Conservation (phyloP, 2,113 vertebrate genomes). For the Calonectris borealis region DNA sequence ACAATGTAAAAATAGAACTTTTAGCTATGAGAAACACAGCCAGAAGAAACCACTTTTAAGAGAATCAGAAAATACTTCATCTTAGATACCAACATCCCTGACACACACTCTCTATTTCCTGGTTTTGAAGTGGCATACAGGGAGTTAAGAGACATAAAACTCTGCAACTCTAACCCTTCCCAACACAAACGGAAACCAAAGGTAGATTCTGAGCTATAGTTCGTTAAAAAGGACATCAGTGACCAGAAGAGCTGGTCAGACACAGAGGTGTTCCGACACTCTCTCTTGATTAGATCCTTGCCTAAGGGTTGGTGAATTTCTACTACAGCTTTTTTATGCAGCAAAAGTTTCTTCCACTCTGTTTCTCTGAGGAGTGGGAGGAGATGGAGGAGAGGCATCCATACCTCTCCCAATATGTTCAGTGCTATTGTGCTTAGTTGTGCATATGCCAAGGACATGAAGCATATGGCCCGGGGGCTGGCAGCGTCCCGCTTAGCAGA, state of each 20-base stretch:
- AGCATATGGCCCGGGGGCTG: conserved; percentile 73
- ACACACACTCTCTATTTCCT: neutral
- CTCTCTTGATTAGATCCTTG: conserved; percentile 5
- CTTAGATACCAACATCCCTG: neutral
- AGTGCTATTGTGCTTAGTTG: conserved; percentile 45
- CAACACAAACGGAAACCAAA: neutral
- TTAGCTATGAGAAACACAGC: neutral
- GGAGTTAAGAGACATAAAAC: neutral
- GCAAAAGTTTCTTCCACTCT: conserved; percentile 48
- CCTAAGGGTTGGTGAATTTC: conserved; percentile 45
- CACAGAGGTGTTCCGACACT: neutral
- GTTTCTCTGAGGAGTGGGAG: conserved; percentile 40
- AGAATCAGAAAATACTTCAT: neutral
- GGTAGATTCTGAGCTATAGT: neutral
- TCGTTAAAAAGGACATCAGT: neutral
- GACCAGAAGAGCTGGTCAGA: conserved; percentile 5
- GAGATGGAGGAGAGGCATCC: neutral
- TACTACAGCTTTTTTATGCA: conserved; percentile 21
- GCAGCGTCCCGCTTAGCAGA: conserved; percentile 69
- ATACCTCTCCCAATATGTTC: conserved; percentile 72
- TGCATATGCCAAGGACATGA: conserved; percentile 65
- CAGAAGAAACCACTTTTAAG: neutral
- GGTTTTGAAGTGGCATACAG: neutral
- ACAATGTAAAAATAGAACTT: neutral
- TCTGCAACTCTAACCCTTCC: neutral